Base-by-base conservation (phyloP, 2,797 vertebrate species). In the Micropoecilia bifurca region DNA sequence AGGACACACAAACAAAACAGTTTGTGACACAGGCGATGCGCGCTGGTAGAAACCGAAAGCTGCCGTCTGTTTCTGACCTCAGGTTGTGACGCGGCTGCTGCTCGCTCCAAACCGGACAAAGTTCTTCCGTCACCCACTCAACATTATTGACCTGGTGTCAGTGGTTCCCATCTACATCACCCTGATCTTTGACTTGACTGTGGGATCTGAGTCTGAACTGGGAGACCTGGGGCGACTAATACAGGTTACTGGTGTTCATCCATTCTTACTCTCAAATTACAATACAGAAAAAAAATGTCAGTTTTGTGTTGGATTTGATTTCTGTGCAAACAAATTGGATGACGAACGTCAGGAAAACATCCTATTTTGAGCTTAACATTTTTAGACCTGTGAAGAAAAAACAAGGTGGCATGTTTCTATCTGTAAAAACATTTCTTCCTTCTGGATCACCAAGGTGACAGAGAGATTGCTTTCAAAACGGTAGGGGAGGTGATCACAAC, bases 111-210 rank as follows among this genome's bases (percentile, higher is more conserved):
- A 97, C 94, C 93, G 93, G 84, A 96, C 87, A 82, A 98, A 96
- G 92, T 99, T 99, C 94, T 99, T 99, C 85, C 96, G 87, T 73
- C 97, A 97, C 80, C 98, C 98, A 0, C 95, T 99, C 83, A 99
- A 99, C 93, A 94, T 99, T 57, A 99, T 99, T 47, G 98, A 99
- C 94, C 93, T 99, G 83, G 95, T 97, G 69, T 99, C 98, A 0
- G 97, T 99, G 87, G 63, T 97, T 88, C 98, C 98, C 71, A 98
- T 99, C 93, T 99, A 99, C 87, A 93, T 99, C 87, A 99, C 97
- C 0, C 95, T 99, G 76, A 4, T 97, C 86, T 97, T 98, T 5
- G 97, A 99, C 0, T 0, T 96, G 87, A 90, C 94, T 0, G 36
- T 97, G 80, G 97, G 97, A 18, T 91, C 95, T 2, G 96, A 95